Evolutionary conservation across 2,113 vertebrate genomes (phyloP).

Genomic region (Mustelus asterias): DNA sequence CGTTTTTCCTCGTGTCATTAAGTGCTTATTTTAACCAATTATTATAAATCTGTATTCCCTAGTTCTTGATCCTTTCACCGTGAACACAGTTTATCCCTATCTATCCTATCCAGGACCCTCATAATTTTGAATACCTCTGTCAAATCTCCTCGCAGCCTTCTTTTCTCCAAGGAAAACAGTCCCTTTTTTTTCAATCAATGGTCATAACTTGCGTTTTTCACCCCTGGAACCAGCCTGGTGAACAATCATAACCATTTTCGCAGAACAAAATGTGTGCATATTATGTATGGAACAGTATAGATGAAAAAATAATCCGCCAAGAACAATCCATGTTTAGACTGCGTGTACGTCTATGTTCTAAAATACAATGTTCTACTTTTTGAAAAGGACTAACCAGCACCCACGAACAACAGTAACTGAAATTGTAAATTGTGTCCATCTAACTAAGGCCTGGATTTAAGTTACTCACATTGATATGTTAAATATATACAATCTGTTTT

Average conservation of each 20-base stretch:
- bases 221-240: too few species aligned
- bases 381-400: neutral
- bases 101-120: too few species aligned
- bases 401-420: neutral
- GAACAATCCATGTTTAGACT: neutral
- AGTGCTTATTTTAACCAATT: too few species aligned
- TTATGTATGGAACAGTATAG: neutral
- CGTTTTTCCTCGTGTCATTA: too few species aligned
- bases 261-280: neutral
- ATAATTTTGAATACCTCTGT: too few species aligned
- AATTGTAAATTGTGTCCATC: neutral
- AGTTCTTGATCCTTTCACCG: too few species aligned
- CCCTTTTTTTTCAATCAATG: too few species aligned
- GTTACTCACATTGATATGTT: neutral
- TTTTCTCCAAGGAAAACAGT: too few species aligned
- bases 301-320: neutral
- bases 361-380: neutral
- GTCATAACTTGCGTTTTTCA: too few species aligned
- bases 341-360: neutral
- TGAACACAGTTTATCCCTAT: too few species aligned
- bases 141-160: too few species aligned
- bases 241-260: neutral
- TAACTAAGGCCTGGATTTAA: neutral
- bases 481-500: neutral
- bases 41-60: too few species aligned